Base-by-base conservation (phyloP, 2,797 vertebrate genomes). In the Synanceia verrucosa region DNA sequence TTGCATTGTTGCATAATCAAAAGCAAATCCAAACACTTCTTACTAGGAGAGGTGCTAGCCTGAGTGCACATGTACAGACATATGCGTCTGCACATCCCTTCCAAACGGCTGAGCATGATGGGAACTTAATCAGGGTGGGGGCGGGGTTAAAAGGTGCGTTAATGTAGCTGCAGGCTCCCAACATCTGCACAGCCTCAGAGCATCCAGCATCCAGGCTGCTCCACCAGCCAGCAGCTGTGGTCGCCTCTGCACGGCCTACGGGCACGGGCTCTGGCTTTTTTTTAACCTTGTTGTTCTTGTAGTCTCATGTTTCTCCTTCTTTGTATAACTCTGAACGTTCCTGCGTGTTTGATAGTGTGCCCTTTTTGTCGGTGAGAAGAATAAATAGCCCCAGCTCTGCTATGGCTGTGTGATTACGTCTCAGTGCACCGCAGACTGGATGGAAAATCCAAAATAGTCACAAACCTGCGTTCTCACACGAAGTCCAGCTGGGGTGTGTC, bases 401-500 rank as follows among this genome's bases (percentile, higher is more conserved):
- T 48, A 16, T 3, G 78, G 66, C 81, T 57, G 12, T 73, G 88
- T 86, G 85, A 88, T 90, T 86, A 87, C 67, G 58, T 82, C 83
- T 71, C 65, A 36, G 57, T 8, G 23, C 70, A 65, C 84, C 88
- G 70, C 89, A 88, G 79, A 51, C 80, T 67, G 76, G 19, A 79
- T 4, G 83, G 85, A 78, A 87, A 79, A 79, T 71, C 83, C 46
- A 74, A 86, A 92, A 90, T 88, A 87, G 89, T 81, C 77, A 16
- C 88, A 84, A 88, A 90, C 88, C 88, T 89, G 86, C 71, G 68
- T 89, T 86, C 81, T 86, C 83, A 86, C 79, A 84, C 52, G n/a
- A 39, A 84, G 76, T 63, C 29, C 80, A 85, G 87, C 86, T 73
- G 88, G 89, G 89, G 89, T 81, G 90, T 90, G 91, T 88, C 89